A percentile compares a stretch with the other conserved stretches of the same genome.
Evolutionary conservation across 2,888 invertebrate species (phyloP).

Genomic region (Philonicus albiceps): DNA sequence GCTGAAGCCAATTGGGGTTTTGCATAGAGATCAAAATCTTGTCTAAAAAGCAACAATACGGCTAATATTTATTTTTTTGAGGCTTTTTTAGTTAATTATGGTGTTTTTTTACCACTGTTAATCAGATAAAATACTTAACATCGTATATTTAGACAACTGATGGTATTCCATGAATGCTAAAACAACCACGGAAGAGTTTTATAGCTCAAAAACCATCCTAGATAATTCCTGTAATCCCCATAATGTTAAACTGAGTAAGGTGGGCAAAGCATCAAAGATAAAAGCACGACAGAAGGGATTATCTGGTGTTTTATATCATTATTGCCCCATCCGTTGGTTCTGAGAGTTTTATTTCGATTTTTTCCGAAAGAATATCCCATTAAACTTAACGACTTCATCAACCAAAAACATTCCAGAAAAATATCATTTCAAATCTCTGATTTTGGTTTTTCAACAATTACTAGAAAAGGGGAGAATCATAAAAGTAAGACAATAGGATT

Average conservation of each 20-base stretch:
- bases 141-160: neutral
- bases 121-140: neutral
- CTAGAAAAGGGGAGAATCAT: neutral
- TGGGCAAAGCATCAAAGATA: neutral
- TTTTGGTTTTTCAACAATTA: neutral
- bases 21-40: too few relatives aligned
- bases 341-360: neutral
- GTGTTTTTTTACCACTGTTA: neutral
- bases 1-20: too few relatives aligned
- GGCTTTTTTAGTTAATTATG: neutral
- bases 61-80: too few relatives aligned
- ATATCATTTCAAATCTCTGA: neutral
- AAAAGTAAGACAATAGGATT: neutral
- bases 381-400: neutral
- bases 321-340: neutral
- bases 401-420: neutral
- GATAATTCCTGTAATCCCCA: neutral
- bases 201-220: neutral
- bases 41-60: too few relatives aligned
- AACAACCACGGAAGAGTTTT: neutral
- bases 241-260: neutral
- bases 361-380: neutral
- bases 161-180: neutral
- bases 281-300: neutral
- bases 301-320: neutral